Percentiles rank a stretch among this genome's conserved stretches.
Evolutionary conservation across 2,888 invertebrate species (phyloP).

Genomic region (Spilarctia lutea): DNA sequence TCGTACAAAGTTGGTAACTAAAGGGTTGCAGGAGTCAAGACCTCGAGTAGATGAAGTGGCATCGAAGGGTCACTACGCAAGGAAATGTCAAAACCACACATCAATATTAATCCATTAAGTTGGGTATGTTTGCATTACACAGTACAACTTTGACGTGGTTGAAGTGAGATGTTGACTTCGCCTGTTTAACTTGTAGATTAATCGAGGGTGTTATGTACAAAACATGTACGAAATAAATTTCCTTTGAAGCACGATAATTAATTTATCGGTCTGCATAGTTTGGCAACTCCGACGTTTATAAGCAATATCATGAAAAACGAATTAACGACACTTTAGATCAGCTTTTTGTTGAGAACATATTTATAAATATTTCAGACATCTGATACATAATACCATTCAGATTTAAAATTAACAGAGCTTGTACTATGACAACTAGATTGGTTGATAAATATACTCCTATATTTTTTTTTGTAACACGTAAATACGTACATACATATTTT

Average conservation of each 20-base stretch:
- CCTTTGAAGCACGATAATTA: slow-evolving; percentile 14
- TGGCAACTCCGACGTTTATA: background rate
- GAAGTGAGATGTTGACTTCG: slow-evolving; percentile 65
- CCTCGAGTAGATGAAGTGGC: slow-evolving; percentile 49
- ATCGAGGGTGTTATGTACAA: slow-evolving; percentile 52
- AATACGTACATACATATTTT: too few relatives aligned
- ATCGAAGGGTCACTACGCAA: slow-evolving; percentile 72
- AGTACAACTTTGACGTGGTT: slow-evolving; percentile 62
- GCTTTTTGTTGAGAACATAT: background rate
- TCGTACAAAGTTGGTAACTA: slow-evolving; percentile 68
- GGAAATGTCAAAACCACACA: slow-evolving; percentile 81
- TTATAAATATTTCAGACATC: too few relatives aligned
- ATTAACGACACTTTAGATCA: background rate
- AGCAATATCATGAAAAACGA: background rate
- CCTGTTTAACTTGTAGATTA: slow-evolving; percentile 65
- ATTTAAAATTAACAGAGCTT: too few relatives aligned
- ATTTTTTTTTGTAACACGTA: too few relatives aligned
- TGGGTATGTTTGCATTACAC: slow-evolving; percentile 66
- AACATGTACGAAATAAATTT: slow-evolving; percentile 10
- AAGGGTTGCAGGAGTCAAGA: slow-evolving; percentile 61
- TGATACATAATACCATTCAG: too few relatives aligned
- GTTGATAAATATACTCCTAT: too few relatives aligned
- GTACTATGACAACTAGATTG: too few relatives aligned
- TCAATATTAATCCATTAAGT: slow-evolving; percentile 81
- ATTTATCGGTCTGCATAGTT: slow-evolving; percentile 8